Percentiles rank a stretch among this genome's conserved stretches.
Conservation (phyloP, 2,888 invertebrate genomes). For the Romanomermis culicivorax region DNA sequence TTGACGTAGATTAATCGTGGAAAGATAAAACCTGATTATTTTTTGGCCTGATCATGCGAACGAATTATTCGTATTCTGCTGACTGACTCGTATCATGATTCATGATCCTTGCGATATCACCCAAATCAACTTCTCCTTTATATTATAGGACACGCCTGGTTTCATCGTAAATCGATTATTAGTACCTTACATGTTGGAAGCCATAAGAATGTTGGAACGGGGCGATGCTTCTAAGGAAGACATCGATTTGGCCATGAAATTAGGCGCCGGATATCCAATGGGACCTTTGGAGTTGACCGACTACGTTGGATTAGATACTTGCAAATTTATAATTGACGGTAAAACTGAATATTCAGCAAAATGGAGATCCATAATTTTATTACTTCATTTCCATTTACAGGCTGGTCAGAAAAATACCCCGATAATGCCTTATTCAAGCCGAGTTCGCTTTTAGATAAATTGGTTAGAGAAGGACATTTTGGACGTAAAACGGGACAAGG, state of each 20-base stretch:
- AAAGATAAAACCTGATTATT: no score
- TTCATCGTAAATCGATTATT: slow-evolving; percentile 71
- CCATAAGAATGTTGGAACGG: slow-evolving; percentile 54
- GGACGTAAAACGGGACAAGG: slow-evolving; percentile 61
- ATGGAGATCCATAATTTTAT: slow-evolving; percentile 3
- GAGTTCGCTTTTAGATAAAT: slow-evolving; percentile 41
- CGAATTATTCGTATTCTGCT: no score
- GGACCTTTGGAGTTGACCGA: slow-evolving; percentile 65
- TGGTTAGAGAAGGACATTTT: slow-evolving; percentile 54
- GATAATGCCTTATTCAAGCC: slow-evolving; percentile 46
- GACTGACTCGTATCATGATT: no score
- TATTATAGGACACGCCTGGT: slow-evolving; percentile 62
- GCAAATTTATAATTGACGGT: slow-evolving; percentile 51
- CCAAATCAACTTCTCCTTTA: no score
- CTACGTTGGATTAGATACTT: slow-evolving; percentile 60
- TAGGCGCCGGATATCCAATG: slow-evolving; percentile 72
- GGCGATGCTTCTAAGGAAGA: slow-evolving; percentile 47
- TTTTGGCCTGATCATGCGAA: no score
- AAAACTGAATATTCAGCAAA: slow-evolving; percentile 16
- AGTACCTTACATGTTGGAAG: slow-evolving; percentile 60
- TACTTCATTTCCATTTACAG: slow-evolving; percentile 25
- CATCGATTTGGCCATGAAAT: slow-evolving; percentile 69
- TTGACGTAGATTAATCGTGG: no score
- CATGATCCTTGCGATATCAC: no score
- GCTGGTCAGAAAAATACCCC: slow-evolving; percentile 52